Base-by-base conservation (phyloP, 2,888 invertebrate genomes). In the Troilus luridus region DNA sequence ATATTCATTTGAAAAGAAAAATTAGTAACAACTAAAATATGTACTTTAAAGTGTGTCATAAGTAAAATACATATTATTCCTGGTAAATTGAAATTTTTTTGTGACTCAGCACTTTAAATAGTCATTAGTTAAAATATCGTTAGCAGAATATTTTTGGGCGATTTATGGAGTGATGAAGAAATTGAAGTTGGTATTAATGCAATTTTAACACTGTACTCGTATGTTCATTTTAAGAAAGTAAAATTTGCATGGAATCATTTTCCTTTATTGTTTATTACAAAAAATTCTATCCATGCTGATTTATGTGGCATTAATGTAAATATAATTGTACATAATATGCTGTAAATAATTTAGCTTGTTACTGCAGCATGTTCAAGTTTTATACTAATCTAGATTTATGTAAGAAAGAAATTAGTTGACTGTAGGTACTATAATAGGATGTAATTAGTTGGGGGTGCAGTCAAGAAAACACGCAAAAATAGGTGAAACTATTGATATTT, bases 361-460 rank as follows among this genome's bases (percentile, higher is more conserved):
- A 56, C 85, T 85, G 56, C 21, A 85, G 85, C 85, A 85, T 85
- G 85, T 58, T n/a, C n/a, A n/a, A n/a, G n/a, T n/a, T n/a, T 85
- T 56, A 56, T 56, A n/a, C 11, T 56, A 85, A 85, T 56, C 1
- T n/a, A n/a, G n/a, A n/a, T n/a, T n/a, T n/a, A n/a, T n/a, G n/a
- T n/a, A n/a, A n/a, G n/a, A n/a, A n/a, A n/a, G n/a, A n/a, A n/a
- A n/a, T n/a, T n/a, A n/a, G n/a, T n/a, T n/a, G n/a, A n/a, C n/a
- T n/a, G n/a, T n/a, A n/a, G n/a, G n/a, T n/a, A n/a, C n/a, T n/a
- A n/a, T n/a, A n/a, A n/a, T n/a, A n/a, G n/a, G n/a, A n/a, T n/a
- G n/a, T n/a, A n/a, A n/a, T n/a, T n/a, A n/a, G n/a, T n/a, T n/a
- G n/a, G n/a, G n/a, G n/a, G n/a, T n/a, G n/a, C n/a, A n/a, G n/a